phyloP scores from a whole-genome alignment of 2,888 invertebrate genomes.

The Melinaea marsaeus region DNA sequence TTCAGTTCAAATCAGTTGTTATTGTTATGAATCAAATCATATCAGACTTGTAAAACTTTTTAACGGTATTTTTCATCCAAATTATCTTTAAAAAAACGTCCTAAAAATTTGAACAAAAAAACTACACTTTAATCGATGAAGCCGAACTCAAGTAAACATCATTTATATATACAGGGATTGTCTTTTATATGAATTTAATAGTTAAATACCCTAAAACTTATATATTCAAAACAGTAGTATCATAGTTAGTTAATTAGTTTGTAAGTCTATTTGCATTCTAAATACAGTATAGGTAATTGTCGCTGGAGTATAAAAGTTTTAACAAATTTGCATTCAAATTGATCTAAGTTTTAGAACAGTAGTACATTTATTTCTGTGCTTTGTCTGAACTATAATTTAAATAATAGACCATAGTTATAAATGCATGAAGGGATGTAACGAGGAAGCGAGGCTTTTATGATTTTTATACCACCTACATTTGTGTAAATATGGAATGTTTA shows the following conservation, averaged over 20 bases:
- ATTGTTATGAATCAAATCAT: too few relatives aligned
- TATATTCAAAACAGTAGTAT: not conserved
- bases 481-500: constrained; percentile 62
- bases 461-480: constrained; percentile 61
- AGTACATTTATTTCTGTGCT: not conserved
- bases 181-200: too few relatives aligned
- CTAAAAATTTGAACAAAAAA: too few relatives aligned
- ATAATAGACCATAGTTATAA: not conserved
- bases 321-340: constrained; percentile 3
- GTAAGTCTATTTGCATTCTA: not conserved
- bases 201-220: too few relatives aligned
- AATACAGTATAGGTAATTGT: not conserved
- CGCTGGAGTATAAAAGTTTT: not conserved
- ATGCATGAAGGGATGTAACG: constrained; percentile 16
- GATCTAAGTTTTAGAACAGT: constrained; percentile 1
- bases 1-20: too few relatives aligned
- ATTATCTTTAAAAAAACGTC: too few relatives aligned
- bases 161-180: too few relatives aligned
- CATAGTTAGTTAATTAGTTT: not conserved
- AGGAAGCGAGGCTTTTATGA: constrained; percentile 38
- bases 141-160: too few relatives aligned
- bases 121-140: too few relatives aligned
- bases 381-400: not conserved
- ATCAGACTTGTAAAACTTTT: too few relatives aligned
- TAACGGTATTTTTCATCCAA: too few relatives aligned